Evolutionary conservation across 2,797 vertebrate genomes (phyloP), one percentile per base, ranked within the genome.

Genomic region (Epinephelus coioides): DNA sequence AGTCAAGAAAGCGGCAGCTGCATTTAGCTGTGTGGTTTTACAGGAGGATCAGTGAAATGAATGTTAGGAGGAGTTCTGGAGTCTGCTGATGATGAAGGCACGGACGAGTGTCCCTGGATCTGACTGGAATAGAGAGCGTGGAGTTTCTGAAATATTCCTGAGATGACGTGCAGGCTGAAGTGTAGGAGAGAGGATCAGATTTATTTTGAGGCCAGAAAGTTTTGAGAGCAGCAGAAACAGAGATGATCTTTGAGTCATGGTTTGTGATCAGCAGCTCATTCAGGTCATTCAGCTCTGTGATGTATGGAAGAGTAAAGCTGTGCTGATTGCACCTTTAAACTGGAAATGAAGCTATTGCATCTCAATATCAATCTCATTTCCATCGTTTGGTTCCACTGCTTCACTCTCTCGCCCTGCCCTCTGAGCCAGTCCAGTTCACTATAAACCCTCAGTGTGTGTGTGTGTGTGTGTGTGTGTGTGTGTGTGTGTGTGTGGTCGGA

Each of bases 331-430:
- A n/a, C 49, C 40, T 66, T 79, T 73, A 53, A 76, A 63, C 11
- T 51, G 47, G 23, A 72, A 77, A 79, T 75, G 50, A 84, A 68
- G n/a, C 44, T 23, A 25, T 40, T 61, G 59, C 60, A 25, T 74
- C 30, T 74, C 40, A 21, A 69, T 78, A 64, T 65, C 1, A 30
- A 2, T 66, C 67, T 88, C 46, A 78, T 84, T 75, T 72, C 53
- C 11, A 12, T 23, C 3, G 13, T 53, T 59, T 43, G 64, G 60
- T 73, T 78, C 21, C 56, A 43, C 56, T 65, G 5, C 23, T 19
- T 67, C 44, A 47, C 0, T 61, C 49, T 62, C n/a, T 59, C 61
- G 15, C 15, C 21, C 60, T 23, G 51, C 23, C 9, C 60, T 53
- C 25, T 30, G 49, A 30, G 47, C 21, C 46, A 44, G 56, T 57